Evolutionary conservation across 2,113 vertebrate genomes (phyloP), one percentile per base, ranked within the genome.

Genomic region (Nibea albiflora): DNA sequence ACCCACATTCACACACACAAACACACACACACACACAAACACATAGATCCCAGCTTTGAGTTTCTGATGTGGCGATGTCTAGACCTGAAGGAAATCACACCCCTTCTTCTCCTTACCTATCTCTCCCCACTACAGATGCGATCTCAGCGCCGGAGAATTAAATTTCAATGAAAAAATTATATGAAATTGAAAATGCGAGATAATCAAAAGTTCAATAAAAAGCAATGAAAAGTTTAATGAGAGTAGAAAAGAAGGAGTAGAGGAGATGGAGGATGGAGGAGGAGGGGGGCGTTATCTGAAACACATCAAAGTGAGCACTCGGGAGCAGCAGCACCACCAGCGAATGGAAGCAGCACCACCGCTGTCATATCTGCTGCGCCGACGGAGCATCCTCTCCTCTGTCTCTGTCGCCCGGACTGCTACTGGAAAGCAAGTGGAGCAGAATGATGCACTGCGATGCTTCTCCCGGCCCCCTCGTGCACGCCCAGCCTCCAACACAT

Each of bases 361-460:
- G 66, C 83, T 84, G 78, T 82, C 66, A 22, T 69, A 75, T 88
- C 66, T 85, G 84, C 60, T 39, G 26, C 65, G 80, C 56, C 74
- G 8, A 65, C 73, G 73, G 80, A 84, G 64, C 60, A 35, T 68
- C 84, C 73, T 73, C 79, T 49, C 19, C 70, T 78, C 78, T 47
- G 17, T 70, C 31, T 73, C 75, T 68, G 72, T 73, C 69, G 88
- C 82, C 78, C 70, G 53, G 46, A 50, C 80, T 58, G 81, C 77
- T 87, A 86, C 80, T 88, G 89, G 88, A 90, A 80, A 88, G 85
- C 91, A 94, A 94, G 91, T 94, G 92, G 93, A 93, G 94, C 94
- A 93, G 94, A 95, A 94, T 95, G 93, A 94, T 95, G 90, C 86
- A 90, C 87, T 85, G 85, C 92, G 91, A 88, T 85, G 84, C 73